phyloP scores from a whole-genome alignment of 2,888 invertebrate species.

The Catonia carolina region DNA sequence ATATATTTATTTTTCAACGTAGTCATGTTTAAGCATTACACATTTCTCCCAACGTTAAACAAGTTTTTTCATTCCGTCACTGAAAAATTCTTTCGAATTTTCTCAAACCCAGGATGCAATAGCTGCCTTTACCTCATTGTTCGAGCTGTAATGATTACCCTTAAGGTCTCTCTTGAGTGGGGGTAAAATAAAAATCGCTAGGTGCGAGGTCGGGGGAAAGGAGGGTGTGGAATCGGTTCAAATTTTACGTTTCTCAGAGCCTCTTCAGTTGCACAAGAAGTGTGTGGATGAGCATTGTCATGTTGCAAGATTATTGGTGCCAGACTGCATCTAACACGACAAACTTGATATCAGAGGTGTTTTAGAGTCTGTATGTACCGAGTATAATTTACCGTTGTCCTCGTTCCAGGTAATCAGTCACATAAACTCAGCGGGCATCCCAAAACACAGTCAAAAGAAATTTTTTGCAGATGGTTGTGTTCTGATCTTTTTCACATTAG shows the following conservation, averaged over 20 bases:
- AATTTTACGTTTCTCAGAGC: not conserved
- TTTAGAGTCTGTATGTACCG: too few relatives aligned
- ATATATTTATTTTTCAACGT: constrained; percentile 11
- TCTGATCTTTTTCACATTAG: too few relatives aligned
- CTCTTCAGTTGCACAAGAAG: not conserved
- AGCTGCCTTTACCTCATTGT: not conserved
- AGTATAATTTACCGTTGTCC: too few relatives aligned
- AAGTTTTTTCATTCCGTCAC: constrained; percentile 11
- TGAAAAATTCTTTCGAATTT: not conserved
- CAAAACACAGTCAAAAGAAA: too few relatives aligned
- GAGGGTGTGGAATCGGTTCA: not conserved
- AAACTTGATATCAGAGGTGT: too few relatives aligned
- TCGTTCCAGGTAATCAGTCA: too few relatives aligned
- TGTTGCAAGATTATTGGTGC: not conserved
- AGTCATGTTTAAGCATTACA: constrained; percentile 3
- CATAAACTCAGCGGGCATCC: too few relatives aligned
- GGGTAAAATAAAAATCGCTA: not conserved
- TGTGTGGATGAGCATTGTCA: not conserved
- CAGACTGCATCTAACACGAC: not conserved
- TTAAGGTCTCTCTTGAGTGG: constrained; percentile 1
- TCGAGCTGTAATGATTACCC: not conserved
- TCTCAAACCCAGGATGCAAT: not conserved
- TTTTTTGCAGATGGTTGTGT: too few relatives aligned
- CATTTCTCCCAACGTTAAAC: constrained; percentile 3
- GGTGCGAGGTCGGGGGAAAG: not conserved